phyloP scores from a whole-genome alignment of 2,888 invertebrate species.

The Branchellion lobata region DNA sequence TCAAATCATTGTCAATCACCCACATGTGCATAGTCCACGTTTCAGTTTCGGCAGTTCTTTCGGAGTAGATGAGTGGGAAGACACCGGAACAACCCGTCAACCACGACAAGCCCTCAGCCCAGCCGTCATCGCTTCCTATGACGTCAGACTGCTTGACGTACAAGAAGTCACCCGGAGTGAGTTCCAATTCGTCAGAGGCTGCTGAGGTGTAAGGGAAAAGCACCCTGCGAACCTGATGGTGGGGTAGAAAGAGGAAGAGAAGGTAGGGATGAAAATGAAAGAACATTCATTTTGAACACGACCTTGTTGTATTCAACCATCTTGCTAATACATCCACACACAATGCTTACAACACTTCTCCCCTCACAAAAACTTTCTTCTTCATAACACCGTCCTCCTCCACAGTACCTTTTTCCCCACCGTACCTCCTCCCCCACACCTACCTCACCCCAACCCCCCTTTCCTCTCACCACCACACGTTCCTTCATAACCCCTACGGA shows the following conservation, averaged over 20 bases:
- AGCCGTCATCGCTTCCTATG: slow-evolving; percentile 76
- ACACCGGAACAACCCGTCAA: slow-evolving; percentile 77
- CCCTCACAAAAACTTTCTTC: no score
- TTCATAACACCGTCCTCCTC: no score
- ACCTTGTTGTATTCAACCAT: no score
- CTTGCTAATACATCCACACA: not conserved
- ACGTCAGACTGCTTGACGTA: slow-evolving; percentile 75
- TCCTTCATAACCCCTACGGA: not conserved
- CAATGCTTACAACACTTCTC: not conserved
- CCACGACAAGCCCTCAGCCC: slow-evolving; percentile 84
- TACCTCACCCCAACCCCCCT: no score
- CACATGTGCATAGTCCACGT: slow-evolving; percentile 81
- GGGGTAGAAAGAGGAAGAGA: not conserved
- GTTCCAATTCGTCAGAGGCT: slow-evolving; percentile 76
- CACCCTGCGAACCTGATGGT: slow-evolving; percentile 64
- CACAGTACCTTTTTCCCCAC: no score
- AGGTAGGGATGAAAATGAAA: not conserved
- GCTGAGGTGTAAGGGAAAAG: slow-evolving; percentile 56
- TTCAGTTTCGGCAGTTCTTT: slow-evolving; percentile 81
- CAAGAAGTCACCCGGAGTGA: slow-evolving; percentile 81
- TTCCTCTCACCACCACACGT: not conserved
- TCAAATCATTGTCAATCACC: no score
- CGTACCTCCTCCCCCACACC: no score
- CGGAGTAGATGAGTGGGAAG: slow-evolving; percentile 79
- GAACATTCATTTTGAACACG: not conserved